Base-by-base conservation (phyloP, 1,140 invertebrate species). In the Meloidogyne chitwoodi region DNA sequence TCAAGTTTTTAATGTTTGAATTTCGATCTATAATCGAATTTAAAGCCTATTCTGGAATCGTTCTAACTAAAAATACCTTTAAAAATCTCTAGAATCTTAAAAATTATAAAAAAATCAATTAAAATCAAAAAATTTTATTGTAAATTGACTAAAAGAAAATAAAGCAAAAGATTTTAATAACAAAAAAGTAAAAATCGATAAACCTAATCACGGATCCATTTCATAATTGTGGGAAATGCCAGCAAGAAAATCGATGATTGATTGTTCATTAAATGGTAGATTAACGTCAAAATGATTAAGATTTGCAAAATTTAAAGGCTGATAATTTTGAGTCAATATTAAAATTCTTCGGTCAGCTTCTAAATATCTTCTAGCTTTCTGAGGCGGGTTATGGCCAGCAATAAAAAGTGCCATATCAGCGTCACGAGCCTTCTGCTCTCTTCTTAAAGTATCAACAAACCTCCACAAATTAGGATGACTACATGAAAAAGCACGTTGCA, bases 401-500 rank as follows among this genome's bases (percentile, higher is more conserved):
- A 68, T 12, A 31, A 29, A 68, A 10, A 24, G 22, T 22, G 67
- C 22, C 67, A 68, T 68, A 6, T 68, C 67, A 8, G 67, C 22
- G 26, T 68, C 67, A 26, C 67, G 67, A 19, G 34, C 12, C 68
- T 69, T 69, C 4, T 69, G 68, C 26, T 69, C 26, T 10, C 34
- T 27, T 24, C 16, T 34, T 24, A 69, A 38, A 6, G 68, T 69
- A 10, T 69, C 68, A 63, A 75, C 8, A 19, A 75, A 67, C n/a
- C 27, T 48, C 31, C 74, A 64, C 19, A 75, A 14, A 0, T 69
- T 41, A 3, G 74, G 74, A 71, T 75, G 74, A 38, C 38, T 24
- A 12, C 61, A 64, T 27, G n/a, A 6, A 11, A 73, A 41, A n/a
- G 19, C 64, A 34, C 12, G 22, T 22, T 75, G 74, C 27, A 75